These are phyloP conservation scores for Phyllotreta cruciferae DNA, from an alignment of 2,888 invertebrate genomes.

Conservation along the genomic window DNA sequence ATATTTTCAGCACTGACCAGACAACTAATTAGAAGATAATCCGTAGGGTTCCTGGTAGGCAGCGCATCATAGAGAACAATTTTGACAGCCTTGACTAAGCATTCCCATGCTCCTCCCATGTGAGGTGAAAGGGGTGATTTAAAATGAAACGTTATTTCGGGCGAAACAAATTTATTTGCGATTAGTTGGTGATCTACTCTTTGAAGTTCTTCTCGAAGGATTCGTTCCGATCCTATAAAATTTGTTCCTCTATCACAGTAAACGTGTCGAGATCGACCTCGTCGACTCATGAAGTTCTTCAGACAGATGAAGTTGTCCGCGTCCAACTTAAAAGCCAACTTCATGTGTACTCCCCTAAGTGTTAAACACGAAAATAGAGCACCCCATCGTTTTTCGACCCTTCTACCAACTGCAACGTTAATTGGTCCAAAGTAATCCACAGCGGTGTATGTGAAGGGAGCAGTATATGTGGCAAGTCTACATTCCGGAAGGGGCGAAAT, in stretches of 20 bases:
- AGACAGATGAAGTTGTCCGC: too few relatives aligned
- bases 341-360: slow-evolving; percentile 26
- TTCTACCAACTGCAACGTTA: slow-evolving; percentile 25
- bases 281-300: too few relatives aligned
- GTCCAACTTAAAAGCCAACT: slow-evolving; percentile 20
- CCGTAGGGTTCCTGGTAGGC: slow-evolving; percentile 20
- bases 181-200: slow-evolving; percentile 17
- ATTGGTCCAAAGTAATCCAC: slow-evolving; percentile 35
- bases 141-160: slow-evolving; percentile 26
- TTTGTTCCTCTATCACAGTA: slow-evolving; percentile 24
- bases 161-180: slow-evolving; percentile 15
- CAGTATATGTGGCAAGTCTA: slow-evolving; percentile 14
- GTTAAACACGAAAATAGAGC: slow-evolving; percentile 26
- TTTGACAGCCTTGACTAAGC: slow-evolving; percentile 26
- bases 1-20: slow-evolving; percentile 28
- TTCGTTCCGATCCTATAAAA: too few relatives aligned
- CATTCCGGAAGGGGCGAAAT: slow-evolving; percentile 26
- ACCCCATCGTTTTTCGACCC: slow-evolving; percentile 28
- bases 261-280: slow-evolving; percentile 17
- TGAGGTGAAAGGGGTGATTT: slow-evolving; percentile 23
- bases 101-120: slow-evolving; percentile 26
- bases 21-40: slow-evolving; percentile 11
- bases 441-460: too few relatives aligned
- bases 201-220: slow-evolving; percentile 12
- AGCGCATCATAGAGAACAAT: slow-evolving; percentile 25